Evolutionary conservation across 2,797 vertebrate genomes (phyloP).

Genomic region (Oophaga sylvatica): DNA sequence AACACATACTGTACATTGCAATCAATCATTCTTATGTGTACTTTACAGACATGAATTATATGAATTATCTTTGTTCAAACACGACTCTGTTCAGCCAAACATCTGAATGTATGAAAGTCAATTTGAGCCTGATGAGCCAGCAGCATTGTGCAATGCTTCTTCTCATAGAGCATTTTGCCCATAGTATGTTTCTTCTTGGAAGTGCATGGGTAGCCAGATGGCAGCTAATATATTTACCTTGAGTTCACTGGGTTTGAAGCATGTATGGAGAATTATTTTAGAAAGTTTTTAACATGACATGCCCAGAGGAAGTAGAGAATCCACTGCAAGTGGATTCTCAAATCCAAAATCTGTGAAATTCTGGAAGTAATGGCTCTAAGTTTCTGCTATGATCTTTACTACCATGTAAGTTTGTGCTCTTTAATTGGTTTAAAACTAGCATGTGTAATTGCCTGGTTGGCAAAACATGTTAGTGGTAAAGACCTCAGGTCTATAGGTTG

Average conservation of each 20-base stretch:
- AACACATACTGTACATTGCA: background rate
- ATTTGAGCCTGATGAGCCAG: background rate
- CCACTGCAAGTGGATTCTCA: background rate
- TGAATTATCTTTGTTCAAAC: constrained; percentile 22
- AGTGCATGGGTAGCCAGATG: background rate
- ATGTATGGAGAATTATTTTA: background rate
- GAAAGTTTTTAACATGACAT: background rate
- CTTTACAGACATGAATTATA: background rate
- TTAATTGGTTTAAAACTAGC: background rate
- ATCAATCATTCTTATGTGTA: background rate
- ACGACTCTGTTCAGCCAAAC: background rate
- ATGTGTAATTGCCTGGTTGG: background rate
- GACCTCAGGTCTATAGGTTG: background rate
- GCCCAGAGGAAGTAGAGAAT: background rate
- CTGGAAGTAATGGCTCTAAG: background rate
- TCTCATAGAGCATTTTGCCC: constrained; percentile 16
- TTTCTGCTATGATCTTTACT: background rate
- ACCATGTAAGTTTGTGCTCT: background rate
- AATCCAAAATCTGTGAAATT: background rate
- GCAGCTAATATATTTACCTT: background rate
- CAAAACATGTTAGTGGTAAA: background rate
- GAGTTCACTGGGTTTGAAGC: background rate
- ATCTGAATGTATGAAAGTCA: background rate
- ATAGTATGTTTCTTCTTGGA: background rate
- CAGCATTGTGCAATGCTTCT: background rate